Evolutionary conservation across 2,888 invertebrate genomes (phyloP).

Genomic region (Acrocera orbiculus): DNA sequence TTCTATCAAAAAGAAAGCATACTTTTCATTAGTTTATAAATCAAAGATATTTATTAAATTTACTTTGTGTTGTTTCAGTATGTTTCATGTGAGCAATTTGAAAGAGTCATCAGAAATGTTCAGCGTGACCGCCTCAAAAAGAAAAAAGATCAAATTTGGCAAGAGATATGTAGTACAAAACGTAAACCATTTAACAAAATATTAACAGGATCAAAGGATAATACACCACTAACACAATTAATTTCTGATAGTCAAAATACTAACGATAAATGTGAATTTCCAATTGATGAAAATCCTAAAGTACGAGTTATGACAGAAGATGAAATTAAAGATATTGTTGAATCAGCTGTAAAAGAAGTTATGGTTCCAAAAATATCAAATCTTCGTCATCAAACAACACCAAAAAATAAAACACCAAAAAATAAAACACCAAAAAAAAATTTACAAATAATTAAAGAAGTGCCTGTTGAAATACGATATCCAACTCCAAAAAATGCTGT

Average conservation of each 20-base stretch:
- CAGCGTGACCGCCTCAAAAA: slow-evolving; percentile 7
- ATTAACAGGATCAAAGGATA: too few relatives aligned
- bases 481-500: too few relatives aligned
- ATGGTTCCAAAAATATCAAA: not conserved
- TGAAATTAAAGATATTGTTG: slow-evolving; percentile 10
- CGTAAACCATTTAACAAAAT: too few relatives aligned
- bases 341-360: slow-evolving; percentile 9
- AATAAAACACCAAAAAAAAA: not conserved
- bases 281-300: too few relatives aligned
- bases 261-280: not conserved
- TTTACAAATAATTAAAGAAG: not conserved
- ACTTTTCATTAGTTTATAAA: not conserved
- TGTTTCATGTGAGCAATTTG: slow-evolving; percentile 8
- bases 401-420: not conserved
- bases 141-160: slow-evolving; percentile 8
- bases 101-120: slow-evolving; percentile 8
- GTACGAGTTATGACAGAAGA: slow-evolving; percentile 9
- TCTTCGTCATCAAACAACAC: not conserved
- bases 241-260: not conserved
- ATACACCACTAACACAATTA: too few relatives aligned
- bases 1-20: too few relatives aligned
- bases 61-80: slow-evolving; percentile 5
- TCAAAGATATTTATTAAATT: not conserved
- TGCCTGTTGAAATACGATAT: too few relatives aligned
- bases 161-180: slow-evolving; percentile 4